A percentile compares a stretch with the other conserved stretches of the same genome.
Conservation (phyloP, 2,888 invertebrate species). For the Brenthis daphne region DNA sequence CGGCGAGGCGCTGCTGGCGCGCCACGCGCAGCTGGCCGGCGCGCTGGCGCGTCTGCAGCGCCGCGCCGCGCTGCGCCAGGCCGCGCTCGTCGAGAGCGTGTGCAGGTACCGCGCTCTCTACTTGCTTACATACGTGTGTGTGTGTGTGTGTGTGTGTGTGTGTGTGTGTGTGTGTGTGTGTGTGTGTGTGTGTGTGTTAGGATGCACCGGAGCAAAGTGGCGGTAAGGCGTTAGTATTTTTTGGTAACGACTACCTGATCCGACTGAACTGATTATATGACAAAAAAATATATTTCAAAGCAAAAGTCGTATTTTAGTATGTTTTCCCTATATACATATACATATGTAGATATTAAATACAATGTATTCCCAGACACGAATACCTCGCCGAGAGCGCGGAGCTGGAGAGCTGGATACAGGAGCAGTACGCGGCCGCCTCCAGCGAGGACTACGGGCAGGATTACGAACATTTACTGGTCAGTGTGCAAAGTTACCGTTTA, state of each 20-base stretch:
- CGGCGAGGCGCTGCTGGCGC: conserved; percentile 88
- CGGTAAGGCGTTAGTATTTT: too few relatives aligned
- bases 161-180: too few relatives aligned
- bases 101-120: conserved; percentile 71
- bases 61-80: conserved; percentile 89
- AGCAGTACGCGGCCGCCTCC: conserved; percentile 93
- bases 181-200: too few relatives aligned
- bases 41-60: conserved; percentile 91
- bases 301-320: too few relatives aligned
- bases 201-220: too few relatives aligned
- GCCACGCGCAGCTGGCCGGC: conserved; percentile 89
- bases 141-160: too few relatives aligned
- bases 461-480: conserved; percentile 92
- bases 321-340: too few relatives aligned
- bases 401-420: conserved; percentile 95
- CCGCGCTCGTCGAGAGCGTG: conserved; percentile 94
- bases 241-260: conserved; percentile 5
- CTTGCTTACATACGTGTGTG: too few relatives aligned
- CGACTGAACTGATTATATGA: too few relatives aligned
- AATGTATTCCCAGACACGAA: conserved; percentile 84
- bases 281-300: too few relatives aligned
- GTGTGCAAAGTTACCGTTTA: conserved; percentile 11
- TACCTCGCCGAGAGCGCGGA: conserved; percentile 95
- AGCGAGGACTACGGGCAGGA: conserved; percentile 98
- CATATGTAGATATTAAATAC: too few relatives aligned